Evolutionary conservation across 2,113 vertebrate species (phyloP), one percentile per base, ranked within the genome.

Genomic region (Malurus melanocephalus): DNA sequence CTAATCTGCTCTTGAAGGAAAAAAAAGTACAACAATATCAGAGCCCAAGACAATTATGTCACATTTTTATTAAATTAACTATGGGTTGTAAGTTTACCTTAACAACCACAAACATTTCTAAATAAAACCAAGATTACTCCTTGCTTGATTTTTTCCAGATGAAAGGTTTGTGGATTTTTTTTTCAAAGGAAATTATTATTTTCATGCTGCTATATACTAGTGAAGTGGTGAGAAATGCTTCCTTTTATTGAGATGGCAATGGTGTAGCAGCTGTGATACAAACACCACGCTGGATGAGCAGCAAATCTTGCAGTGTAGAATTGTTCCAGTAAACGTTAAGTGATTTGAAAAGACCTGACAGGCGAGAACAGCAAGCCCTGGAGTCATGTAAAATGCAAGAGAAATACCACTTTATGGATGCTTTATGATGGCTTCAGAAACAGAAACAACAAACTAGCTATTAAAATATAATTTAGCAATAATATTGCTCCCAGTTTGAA

Each of bases 291-390:
- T 94, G 96, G 96, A 97, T 97, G 97, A 95, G 96, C 95, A 96
- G 95, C 95, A 96, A 97, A 98, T 97, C 95, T 77, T 97, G 97
- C 95, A 95, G 97, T 95, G 95, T 92, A 96, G 98, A 97, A 96
- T 96, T 95, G 97, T 98, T 98, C 98, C 97, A 97, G 96, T 98
- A 97, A 98, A 96, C 96, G 94, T 96, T 90, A 96, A 95, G 61
- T 99, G 99, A 99, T 97, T 97, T 98, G 98, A 99, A 97, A 89
- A 76, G 97, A 99, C 97, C 97, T 98, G 99, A 99, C 99, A 99
- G 98, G 98, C 98, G 96, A 98, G 95, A 98, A 98, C 98, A 98
- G 97, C 94, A 97, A 98, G 97, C 98, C 98, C 98, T 76, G 97
- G 97, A 98, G 98, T 98, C 98, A 98, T 98, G 98, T 97, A 98